phyloP scores from a whole-genome alignment of 2,113 vertebrate species.

The Sturnira hondurensis region DNA sequence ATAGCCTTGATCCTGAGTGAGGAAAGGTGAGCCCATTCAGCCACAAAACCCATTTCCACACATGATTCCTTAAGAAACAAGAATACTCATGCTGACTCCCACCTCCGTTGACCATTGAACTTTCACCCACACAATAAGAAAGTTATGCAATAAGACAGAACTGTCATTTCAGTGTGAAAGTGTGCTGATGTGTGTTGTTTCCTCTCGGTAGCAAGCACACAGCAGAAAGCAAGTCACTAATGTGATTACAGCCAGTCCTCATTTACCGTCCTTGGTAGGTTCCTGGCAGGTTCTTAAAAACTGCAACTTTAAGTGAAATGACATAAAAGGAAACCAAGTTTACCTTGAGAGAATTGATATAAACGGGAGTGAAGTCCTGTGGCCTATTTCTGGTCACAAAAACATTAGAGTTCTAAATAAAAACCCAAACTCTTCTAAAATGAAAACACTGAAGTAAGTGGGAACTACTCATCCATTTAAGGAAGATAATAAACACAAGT shows the following conservation, averaged over 20 bases:
- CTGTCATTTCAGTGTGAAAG: not conserved
- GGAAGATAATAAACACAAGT: not conserved
- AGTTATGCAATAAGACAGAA: too few species aligned
- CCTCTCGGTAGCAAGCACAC: not conserved
- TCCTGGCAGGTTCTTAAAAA: not conserved
- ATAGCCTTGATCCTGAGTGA: not conserved
- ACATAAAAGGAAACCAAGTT: not conserved
- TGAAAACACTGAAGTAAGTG: not conserved
- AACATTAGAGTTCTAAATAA: not conserved
- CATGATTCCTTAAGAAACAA: not conserved
- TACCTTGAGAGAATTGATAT: not conserved
- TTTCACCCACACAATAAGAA: not conserved
- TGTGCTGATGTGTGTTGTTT: not conserved
- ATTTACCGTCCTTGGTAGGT: not conserved
- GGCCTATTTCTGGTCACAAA: not conserved
- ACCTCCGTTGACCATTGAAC: not conserved
- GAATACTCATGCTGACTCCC: not conserved
- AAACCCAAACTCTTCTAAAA: not conserved
- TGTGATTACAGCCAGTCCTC: too few species aligned
- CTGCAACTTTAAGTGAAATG: not conserved
- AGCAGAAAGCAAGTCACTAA: not conserved
- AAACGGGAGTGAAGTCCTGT: not conserved
- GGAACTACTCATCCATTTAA: not conserved
- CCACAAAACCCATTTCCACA: too few species aligned
- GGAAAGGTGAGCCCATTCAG: not conserved